These are phyloP conservation scores for Punctoribates punctum DNA, from an alignment of 2,888 invertebrate species.

Conservation along the genomic window DNA sequence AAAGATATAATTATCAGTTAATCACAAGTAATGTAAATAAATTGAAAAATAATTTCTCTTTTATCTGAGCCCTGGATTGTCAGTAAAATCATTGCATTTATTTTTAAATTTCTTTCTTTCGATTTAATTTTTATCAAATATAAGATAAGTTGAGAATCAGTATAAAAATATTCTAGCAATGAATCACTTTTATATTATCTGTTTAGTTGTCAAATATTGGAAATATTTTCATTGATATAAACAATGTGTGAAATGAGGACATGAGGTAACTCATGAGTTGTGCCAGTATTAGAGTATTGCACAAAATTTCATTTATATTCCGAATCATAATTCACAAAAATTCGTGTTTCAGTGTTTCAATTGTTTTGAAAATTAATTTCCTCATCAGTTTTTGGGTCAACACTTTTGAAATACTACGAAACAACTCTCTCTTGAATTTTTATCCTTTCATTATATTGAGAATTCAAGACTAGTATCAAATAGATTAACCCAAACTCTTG, in stretches of 20 bases:
- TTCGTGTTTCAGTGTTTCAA: constrained; percentile 8
- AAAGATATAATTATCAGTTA: background rate
- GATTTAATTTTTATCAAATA: too few relatives aligned
- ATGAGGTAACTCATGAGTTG: background rate
- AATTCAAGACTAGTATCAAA: background rate
- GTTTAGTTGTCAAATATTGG: too few relatives aligned
- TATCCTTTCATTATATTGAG: background rate
- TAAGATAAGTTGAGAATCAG: too few relatives aligned
- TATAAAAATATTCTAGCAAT: too few relatives aligned
- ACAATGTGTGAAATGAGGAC: background rate
- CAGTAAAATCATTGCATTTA: too few relatives aligned
- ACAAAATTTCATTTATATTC: constrained; percentile 23
- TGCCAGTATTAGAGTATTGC: background rate
- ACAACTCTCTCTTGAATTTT: background rate
- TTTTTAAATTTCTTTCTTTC: too few relatives aligned
- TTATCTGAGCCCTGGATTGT: too few relatives aligned
- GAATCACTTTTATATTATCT: too few relatives aligned
- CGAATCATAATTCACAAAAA: constrained; percentile 6
- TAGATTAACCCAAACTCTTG: background rate
- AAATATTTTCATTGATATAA: background rate
- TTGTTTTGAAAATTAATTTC: constrained; percentile 29
- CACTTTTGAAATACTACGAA: constrained; percentile 1
- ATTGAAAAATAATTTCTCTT: too few relatives aligned
- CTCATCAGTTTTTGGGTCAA: constrained; percentile 19
- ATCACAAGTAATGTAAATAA: too few relatives aligned